Conservation (phyloP, 2,797 vertebrate genomes). For the Hydrocynus forskahlii region DNA sequence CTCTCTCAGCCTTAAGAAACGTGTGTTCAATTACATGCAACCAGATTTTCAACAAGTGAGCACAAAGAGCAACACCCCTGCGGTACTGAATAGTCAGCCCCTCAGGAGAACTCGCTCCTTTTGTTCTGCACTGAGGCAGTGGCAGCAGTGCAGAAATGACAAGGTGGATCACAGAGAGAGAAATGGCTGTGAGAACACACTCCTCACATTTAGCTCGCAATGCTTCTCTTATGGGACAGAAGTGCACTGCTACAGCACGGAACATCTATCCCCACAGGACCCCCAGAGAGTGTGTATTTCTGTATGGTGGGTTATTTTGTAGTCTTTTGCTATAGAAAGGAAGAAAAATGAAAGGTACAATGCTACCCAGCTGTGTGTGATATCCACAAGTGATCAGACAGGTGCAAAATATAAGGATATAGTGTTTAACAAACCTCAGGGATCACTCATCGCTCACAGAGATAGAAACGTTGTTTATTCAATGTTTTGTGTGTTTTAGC, state of each 20-base stretch:
- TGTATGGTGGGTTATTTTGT: constrained; percentile 1
- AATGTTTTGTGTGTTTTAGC: not conserved
- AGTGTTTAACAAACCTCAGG: not conserved
- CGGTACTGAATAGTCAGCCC: not conserved
- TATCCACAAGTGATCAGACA: constrained; percentile 6
- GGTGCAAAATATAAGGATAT: not conserved
- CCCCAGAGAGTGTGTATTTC: constrained; percentile 1
- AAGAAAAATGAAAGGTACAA: not conserved
- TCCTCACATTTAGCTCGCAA: constrained; percentile 21
- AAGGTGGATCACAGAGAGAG: constrained; percentile 33
- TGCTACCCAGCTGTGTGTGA: not conserved
- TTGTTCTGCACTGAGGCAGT: constrained; percentile 22
- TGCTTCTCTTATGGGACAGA: constrained; percentile 26
- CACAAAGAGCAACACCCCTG: constrained; percentile 1
- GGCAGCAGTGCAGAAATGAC: constrained; percentile 34
- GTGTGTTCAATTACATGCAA: constrained; percentile 1
- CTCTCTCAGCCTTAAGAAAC: not conserved
- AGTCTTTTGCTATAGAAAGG: not conserved
- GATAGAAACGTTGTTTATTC: not conserved
- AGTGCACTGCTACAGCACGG: constrained; percentile 7
- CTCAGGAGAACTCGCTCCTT: not conserved
- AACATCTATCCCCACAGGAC: constrained; percentile 10
- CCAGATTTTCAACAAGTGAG: constrained; percentile 16
- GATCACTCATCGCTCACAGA: not conserved
- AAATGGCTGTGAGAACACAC: constrained; percentile 9